phyloP scores from a whole-genome alignment of 2,888 invertebrate genomes.

The Melanophora roralis region DNA sequence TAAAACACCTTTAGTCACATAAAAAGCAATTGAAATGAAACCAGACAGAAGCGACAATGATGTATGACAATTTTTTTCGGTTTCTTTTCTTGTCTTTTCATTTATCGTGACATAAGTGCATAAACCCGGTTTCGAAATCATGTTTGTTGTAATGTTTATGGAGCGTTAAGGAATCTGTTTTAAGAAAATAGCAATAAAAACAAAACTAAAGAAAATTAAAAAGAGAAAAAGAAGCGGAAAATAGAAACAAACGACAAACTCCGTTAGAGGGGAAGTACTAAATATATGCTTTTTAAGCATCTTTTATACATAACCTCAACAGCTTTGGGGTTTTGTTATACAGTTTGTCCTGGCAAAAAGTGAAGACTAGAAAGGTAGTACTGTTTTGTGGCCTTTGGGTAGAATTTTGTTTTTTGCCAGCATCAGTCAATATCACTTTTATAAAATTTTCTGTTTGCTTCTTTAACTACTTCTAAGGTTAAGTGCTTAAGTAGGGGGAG shows the following conservation, averaged over 20 bases:
- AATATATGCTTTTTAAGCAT: not conserved
- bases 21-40: not conserved
- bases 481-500: not conserved
- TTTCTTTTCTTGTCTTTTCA: not conserved
- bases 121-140: not conserved
- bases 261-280: not conserved
- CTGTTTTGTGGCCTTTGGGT: not conserved
- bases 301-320: conserved; percentile 21
- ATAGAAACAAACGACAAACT: not conserved
- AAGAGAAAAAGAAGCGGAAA: not conserved
- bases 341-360: not conserved
- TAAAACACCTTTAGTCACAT: conserved; percentile 26
- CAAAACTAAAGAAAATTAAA: conserved; percentile 42
- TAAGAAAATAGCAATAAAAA: conserved; percentile 27
- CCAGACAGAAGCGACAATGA: not conserved
- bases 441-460: not conserved
- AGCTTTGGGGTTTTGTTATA: not conserved
- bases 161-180: conserved; percentile 8
- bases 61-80: conserved; percentile 7
- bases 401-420: not conserved
- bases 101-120: conserved; percentile 1
- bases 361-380: not conserved
- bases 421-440: not conserved
- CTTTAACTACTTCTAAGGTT: not conserved
- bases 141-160: not conserved